These are phyloP conservation scores for Pagrus major DNA, from an alignment of 2,113 vertebrate species.

Conservation along the genomic window DNA sequence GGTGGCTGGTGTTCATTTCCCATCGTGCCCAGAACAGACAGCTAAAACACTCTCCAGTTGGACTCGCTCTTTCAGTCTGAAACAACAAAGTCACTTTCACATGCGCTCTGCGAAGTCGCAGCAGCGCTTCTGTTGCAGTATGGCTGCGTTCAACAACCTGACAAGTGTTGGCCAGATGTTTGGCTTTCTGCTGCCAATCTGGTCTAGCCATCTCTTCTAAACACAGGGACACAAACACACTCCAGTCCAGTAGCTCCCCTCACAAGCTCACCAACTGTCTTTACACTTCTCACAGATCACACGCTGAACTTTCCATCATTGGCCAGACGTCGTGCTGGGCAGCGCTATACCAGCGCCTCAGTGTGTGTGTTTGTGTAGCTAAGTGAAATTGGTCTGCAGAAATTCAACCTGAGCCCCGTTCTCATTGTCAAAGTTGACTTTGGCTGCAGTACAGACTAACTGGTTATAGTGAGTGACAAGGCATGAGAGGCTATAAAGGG, in stretches of 20 bases:
- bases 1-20: conserved; percentile 28
- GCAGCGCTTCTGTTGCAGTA: conserved; percentile 17
- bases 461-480: conserved; percentile 59
- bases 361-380: conserved; percentile 62
- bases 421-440: conserved; percentile 69
- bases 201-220: conserved; percentile 87
- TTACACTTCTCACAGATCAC: conserved; percentile 9
- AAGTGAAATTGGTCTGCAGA: conserved; percentile 64
- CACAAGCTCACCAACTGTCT: conserved; percentile 19
- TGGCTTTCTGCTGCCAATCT: conserved; percentile 80
- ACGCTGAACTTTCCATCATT: conserved; percentile 36
- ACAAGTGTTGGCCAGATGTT: conserved; percentile 75
- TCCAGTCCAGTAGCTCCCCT: conserved; percentile 48
- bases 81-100: conserved; percentile 42
- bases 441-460: conserved; percentile 57
- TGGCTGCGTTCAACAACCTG: conserved; percentile 43
- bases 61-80: conserved; percentile 12
- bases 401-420: conserved; percentile 62
- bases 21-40: conserved; percentile 15
- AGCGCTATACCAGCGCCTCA: neutral
- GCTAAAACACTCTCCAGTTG: conserved; percentile 8
- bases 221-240: conserved; percentile 45
- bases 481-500: conserved; percentile 51
- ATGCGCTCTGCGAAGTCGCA: conserved; percentile 9
- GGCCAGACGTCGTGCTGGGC: conserved; percentile 11